Base-by-base conservation (phyloP, 2,797 vertebrate species). In the Sebastes wilsoni region DNA sequence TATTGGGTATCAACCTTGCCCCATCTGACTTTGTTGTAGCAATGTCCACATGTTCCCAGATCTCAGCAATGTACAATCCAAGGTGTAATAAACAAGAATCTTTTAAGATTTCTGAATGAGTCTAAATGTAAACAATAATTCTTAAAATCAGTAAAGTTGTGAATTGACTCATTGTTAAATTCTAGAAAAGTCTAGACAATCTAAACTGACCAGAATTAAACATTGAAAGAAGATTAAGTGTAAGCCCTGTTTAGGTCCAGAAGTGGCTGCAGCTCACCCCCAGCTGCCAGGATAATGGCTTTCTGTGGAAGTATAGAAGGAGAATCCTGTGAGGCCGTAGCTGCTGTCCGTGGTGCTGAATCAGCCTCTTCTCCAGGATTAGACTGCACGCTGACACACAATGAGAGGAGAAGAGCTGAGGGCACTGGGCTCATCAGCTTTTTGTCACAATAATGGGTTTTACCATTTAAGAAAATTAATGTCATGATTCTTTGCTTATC, bases 271-370 rank as follows among this genome's bases (percentile, higher is more conserved):
- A 59, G 77, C 27, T 58, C 34, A 54, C 49, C 27, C 2, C 1
- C 60, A 32, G 68, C 58, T 66, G 67, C 64, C 8, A 18, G 58
- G 12, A 58, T 59, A 66, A 52, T 64, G 30, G 0, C 38, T 77
- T 66, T 49, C 65, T 56, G 18, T 61, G 2, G 0, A 58, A 54
- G 56, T 2, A 14, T 42, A 62, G n/a, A 49, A 55, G 71, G 20
- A 82, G 56, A 69, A 46, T 36, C 16, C 42, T 55, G 69, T 56
- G 6, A 46, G 34, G 38, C 30, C 16, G 1, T 6, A 23, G 81
- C 56, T 30, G 74, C 82, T 88, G 83, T 88, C 84, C 65, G 1
- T 78, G 85, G 84, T 91, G 75, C 92, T 93, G 91, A 89, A 73
- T 89, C 79, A 87, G 78, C 68, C 75, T 80, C 59, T 66, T 56